These are phyloP conservation scores for Petrosia ficiformis DNA, from an alignment of 37 sponge, comb jelly and placozoan genomes.

Conservation along the genomic window DNA sequence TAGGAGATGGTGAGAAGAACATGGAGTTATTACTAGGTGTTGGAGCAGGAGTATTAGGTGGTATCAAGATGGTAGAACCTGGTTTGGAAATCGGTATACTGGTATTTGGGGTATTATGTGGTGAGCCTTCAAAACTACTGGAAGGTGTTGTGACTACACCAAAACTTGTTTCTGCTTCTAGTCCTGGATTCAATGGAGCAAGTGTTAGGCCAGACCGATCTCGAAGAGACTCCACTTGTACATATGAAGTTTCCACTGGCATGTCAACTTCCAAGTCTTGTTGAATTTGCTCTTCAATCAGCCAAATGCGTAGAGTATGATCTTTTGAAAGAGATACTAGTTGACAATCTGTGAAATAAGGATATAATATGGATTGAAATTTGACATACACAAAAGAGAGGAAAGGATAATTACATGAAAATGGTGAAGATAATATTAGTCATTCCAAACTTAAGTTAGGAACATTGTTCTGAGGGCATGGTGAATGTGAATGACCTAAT, in stretches of 20 bases:
- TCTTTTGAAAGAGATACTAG: slow-evolving; percentile 63
- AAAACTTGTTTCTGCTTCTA: not conserved
- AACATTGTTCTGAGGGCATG: no score
- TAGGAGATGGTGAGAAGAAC: slow-evolving; percentile 7
- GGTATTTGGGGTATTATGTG: no score
- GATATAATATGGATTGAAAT: no score
- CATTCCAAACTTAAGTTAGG: no score
- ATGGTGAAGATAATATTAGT: no score
- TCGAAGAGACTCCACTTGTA: not conserved
- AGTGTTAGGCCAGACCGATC: not conserved
- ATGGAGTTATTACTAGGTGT: not conserved
- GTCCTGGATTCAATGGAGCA: not conserved
- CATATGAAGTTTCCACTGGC: not conserved
- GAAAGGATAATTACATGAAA: no score
- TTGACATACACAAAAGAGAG: no score
- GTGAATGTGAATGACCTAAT: no score
- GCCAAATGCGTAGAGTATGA: slow-evolving; percentile 50
- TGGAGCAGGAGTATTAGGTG: not conserved
- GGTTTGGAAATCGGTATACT: no score
- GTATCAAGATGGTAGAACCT: not conserved
- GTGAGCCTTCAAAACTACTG: no score
- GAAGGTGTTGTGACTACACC: no score
- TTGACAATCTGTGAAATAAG: slow-evolving; percentile 18
- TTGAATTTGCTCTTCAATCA: slow-evolving; percentile 31
- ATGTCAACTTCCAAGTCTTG: slow-evolving; percentile 13